Evolutionary conservation across 1,140 invertebrate species (phyloP).

Genomic region (Himalopsyche phryganea): DNA sequence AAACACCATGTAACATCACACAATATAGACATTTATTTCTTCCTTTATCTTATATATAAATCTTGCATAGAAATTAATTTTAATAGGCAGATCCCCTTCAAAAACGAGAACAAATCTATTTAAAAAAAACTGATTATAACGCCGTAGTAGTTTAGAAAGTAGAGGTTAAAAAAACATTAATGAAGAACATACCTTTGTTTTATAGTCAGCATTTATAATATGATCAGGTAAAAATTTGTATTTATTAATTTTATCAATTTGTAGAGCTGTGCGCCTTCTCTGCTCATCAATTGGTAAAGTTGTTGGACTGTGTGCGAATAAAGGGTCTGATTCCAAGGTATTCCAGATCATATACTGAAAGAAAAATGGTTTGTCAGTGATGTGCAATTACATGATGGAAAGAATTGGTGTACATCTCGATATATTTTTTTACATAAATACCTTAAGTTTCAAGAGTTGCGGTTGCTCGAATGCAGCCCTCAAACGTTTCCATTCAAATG

Average conservation of each 20-base stretch:
- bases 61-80: too few relatives aligned
- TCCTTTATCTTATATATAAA: too few relatives aligned
- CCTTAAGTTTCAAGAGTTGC: constrained; percentile 68
- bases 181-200: constrained; percentile 54
- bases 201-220: constrained; percentile 58
- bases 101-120: too few relatives aligned
- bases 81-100: too few relatives aligned
- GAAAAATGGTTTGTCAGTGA: constrained; percentile 16
- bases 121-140: too few relatives aligned
- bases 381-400: not conserved
- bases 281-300: constrained; percentile 70
- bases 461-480: constrained; percentile 70
- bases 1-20: too few relatives aligned
- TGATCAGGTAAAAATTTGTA: constrained; percentile 57
- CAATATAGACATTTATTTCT: too few relatives aligned
- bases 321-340: constrained; percentile 73
- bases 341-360: constrained; percentile 78
- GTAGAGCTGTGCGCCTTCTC: constrained; percentile 59
- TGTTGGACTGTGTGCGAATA: constrained; percentile 62
- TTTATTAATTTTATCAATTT: constrained; percentile 57
- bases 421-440: constrained; percentile 39
- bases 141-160: too few relatives aligned
- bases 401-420: not conserved
- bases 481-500: constrained; percentile 78
- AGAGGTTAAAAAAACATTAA: too few relatives aligned